Percentiles rank a stretch among this genome's conserved stretches.
These are phyloP conservation scores for Phytoseiulus persimilis DNA, from an alignment of 2,888 invertebrate species.

Conservation along the genomic window DNA sequence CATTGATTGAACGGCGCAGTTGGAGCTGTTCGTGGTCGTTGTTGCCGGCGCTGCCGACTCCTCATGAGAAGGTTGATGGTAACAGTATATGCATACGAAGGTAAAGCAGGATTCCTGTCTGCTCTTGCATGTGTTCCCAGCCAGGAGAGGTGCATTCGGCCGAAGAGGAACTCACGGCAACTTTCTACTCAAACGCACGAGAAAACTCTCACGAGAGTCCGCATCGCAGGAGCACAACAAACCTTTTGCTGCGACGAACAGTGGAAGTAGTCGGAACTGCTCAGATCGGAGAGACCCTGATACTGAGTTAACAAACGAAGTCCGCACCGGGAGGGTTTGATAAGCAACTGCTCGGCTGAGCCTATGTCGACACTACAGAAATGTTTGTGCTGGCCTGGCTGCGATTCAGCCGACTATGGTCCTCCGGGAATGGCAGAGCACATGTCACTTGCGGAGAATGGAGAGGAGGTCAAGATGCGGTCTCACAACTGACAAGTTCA, in stretches of 20 bases:
- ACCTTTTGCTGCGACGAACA: neutral
- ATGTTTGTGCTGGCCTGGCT: neutral
- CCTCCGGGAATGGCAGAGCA: neutral
- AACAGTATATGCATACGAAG: too few species aligned
- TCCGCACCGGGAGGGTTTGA: neutral
- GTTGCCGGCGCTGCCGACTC: neutral
- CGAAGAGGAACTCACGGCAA: too few species aligned
- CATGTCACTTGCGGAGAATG: neutral
- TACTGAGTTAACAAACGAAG: neutral
- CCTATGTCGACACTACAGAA: neutral
- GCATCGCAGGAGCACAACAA: neutral
- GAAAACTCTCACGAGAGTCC: too few species aligned
- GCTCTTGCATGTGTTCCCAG: too few species aligned
- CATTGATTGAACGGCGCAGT: neutral
- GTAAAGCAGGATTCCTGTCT: too few species aligned
- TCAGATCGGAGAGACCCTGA: neutral
- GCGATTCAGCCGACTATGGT: neutral
- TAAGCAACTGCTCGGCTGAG: neutral
- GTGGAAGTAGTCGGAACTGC: neutral
- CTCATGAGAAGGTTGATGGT: neutral
- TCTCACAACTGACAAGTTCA: neutral
- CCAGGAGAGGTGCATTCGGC: too few species aligned
- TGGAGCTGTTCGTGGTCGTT: neutral
- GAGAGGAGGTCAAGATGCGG: neutral
- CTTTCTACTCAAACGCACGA: too few species aligned